phyloP scores from a whole-genome alignment of 2,113 vertebrate genomes.

The Lophotis ruficrista region DNA sequence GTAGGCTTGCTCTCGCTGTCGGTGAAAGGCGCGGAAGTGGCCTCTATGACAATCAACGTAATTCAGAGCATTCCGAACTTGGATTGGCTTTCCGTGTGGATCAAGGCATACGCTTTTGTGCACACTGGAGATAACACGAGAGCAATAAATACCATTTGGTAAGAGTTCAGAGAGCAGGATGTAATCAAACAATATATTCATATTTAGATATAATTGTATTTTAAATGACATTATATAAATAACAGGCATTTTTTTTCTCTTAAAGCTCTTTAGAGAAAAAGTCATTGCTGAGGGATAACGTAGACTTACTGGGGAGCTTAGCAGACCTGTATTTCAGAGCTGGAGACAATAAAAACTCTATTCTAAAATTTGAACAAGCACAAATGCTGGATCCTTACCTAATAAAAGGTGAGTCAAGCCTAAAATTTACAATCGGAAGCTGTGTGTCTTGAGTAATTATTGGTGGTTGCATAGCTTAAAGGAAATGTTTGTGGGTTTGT shows the following conservation, averaged over 20 bases:
- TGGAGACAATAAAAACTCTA: constrained; percentile 95
- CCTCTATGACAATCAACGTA: constrained; percentile 96
- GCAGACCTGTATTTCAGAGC: constrained; percentile 97
- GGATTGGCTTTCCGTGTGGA: constrained; percentile 98
- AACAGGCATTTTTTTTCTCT: not conserved
- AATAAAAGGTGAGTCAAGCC: constrained; percentile 86
- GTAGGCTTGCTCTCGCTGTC: constrained; percentile 94
- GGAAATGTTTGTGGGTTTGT: not conserved
- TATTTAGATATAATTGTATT: not conserved
- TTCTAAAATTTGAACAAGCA: constrained; percentile 97
- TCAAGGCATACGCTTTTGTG: constrained; percentile 96
- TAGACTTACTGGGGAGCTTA: constrained; percentile 94
- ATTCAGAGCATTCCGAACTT: constrained; percentile 96
- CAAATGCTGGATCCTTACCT: constrained; percentile 98
- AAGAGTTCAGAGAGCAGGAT: constrained; percentile 35
- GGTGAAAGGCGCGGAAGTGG: constrained; percentile 96
- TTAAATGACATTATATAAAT: not conserved
- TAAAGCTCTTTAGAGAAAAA: constrained; percentile 96
- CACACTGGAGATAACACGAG: constrained; percentile 95
- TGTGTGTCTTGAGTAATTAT: not conserved
- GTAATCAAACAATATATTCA: not conserved
- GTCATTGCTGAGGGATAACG: constrained; percentile 93
- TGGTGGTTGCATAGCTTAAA: not conserved
- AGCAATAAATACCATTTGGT: constrained; percentile 98
- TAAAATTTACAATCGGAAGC: not conserved